These are phyloP conservation scores for Phortica okadai DNA, from an alignment of 2,888 invertebrate genomes.

Conservation along the genomic window DNA sequence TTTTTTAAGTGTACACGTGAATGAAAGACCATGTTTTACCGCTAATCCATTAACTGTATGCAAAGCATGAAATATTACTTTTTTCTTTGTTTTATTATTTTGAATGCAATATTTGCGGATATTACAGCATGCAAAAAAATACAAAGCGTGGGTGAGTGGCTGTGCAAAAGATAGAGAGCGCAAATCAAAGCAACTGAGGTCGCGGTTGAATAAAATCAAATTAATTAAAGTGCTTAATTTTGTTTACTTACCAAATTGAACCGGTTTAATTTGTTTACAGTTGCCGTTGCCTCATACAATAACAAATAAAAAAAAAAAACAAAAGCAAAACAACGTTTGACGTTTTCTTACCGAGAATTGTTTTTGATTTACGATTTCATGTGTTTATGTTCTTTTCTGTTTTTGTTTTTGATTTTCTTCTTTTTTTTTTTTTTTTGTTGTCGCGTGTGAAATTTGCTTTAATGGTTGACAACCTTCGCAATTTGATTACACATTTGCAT, in stretches of 20 bases:
- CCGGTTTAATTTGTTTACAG: conserved; percentile 49
- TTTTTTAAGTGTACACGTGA: no score
- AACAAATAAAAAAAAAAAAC: not conserved
- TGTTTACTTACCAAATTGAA: conserved; percentile 47
- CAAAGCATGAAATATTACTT: not conserved
- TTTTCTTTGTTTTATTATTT: no score
- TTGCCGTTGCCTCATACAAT: conserved; percentile 7
- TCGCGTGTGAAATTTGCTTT: conserved; percentile 17
- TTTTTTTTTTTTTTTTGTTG: not conserved
- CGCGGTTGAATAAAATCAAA: conserved; percentile 18
- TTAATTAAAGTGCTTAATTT: conserved; percentile 40
- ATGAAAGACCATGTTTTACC: no score
- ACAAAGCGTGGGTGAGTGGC: not conserved
- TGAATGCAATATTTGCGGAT: no score
- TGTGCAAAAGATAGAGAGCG: not conserved
- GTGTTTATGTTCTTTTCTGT: not conserved
- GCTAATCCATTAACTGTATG: not conserved
- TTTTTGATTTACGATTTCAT: conserved; percentile 10
- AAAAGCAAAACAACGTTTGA: conserved; percentile 11
- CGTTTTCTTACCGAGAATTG: conserved; percentile 26
- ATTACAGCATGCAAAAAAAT: not conserved
- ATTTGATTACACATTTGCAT: conserved; percentile 44
- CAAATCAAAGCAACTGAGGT: not conserved
- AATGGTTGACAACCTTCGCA: conserved; percentile 27
- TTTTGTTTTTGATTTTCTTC: conserved; percentile 6